These are phyloP conservation scores for Labeo calbasu DNA, from an alignment of 2,797 vertebrate species.

Conservation along the genomic window DNA sequence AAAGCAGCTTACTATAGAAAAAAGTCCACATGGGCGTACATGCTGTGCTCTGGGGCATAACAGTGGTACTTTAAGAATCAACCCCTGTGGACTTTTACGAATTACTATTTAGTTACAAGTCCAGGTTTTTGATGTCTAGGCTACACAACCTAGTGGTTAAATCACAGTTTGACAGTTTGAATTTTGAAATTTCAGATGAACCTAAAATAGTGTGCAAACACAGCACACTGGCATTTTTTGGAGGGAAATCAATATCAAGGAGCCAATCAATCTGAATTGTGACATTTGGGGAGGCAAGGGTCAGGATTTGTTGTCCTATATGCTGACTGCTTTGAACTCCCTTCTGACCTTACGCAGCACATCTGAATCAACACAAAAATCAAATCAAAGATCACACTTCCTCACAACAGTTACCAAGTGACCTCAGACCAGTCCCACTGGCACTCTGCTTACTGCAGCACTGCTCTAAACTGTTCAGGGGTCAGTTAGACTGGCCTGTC, in stretches of 20 bases:
- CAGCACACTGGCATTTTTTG: background rate
- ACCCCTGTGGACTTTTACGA: background rate
- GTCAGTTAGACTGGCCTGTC: slow-evolving; percentile 24
- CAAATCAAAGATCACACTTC: background rate
- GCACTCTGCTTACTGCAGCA: slow-evolving; percentile 12
- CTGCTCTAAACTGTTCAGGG: slow-evolving; percentile 29
- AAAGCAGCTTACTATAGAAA: background rate
- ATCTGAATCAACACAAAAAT: slow-evolving; percentile 6
- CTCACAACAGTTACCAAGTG: slow-evolving; percentile 12
- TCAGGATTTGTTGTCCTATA: background rate
- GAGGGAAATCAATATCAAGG: slow-evolving; percentile 8
- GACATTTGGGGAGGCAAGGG: slow-evolving; percentile 6
- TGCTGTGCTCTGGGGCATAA: background rate
- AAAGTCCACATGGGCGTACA: too few relatives aligned
- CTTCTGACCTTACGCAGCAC: slow-evolving; percentile 27
- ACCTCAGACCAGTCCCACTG: slow-evolving; percentile 22
- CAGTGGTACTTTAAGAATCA: background rate
- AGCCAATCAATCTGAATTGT: background rate
- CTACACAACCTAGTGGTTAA: background rate
- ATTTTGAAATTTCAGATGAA: background rate
- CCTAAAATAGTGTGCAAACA: slow-evolving; percentile 7
- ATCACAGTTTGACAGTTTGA: background rate
- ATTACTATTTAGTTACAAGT: background rate
- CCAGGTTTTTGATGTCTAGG: background rate
- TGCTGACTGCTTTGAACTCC: slow-evolving; percentile 6